Percentiles rank a stretch among this genome's conserved stretches.
Evolutionary conservation across 1,140 invertebrate genomes (phyloP).

Genomic region (Pachypeltis micranthus): DNA sequence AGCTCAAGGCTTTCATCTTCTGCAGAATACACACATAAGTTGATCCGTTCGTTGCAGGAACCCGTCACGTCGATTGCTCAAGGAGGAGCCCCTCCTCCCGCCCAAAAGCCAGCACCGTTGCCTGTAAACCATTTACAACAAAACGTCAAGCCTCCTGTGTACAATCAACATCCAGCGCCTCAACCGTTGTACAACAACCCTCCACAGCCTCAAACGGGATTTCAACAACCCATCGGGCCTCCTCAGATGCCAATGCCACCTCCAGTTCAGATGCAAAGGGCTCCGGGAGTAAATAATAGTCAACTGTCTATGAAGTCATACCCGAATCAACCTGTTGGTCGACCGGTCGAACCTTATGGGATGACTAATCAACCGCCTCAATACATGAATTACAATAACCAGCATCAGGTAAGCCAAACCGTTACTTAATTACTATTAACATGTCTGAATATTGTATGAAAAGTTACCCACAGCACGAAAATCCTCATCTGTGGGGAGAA

Average conservation of each 20-base stretch:
- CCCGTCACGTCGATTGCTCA: slow-evolving; percentile 8
- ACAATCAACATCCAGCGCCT: background rate
- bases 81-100: background rate
- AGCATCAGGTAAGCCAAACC: background rate
- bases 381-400: background rate
- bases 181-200: background rate
- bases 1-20: too few species aligned
- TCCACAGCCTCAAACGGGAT: background rate
- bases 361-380: slow-evolving; percentile 5
- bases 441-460: background rate
- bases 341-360: background rate
- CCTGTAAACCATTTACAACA: background rate
- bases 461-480: too few species aligned
- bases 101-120: background rate
- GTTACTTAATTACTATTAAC: background rate
- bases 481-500: too few species aligned
- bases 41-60: background rate
- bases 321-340: background rate
- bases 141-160: background rate
- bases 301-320: background rate
- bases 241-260: background rate
- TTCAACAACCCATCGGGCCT: background rate
- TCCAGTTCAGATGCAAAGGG: too few species aligned
- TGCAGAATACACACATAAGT: too few species aligned
- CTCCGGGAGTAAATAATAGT: background rate